Evolutionary conservation across 2,888 invertebrate genomes (phyloP), one percentile per base, ranked within the genome.

Genomic region (Chrysodeixis includens): DNA sequence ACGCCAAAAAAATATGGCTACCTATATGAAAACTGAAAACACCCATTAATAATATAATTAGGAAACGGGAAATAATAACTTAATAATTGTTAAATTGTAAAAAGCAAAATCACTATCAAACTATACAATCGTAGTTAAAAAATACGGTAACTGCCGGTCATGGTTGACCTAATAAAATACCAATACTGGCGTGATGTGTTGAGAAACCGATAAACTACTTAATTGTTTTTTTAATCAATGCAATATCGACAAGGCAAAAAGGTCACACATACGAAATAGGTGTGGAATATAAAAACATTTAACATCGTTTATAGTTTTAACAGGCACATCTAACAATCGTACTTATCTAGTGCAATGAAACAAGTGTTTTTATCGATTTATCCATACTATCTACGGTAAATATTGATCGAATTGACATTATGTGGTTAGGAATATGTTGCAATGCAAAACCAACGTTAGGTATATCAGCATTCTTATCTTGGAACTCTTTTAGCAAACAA

Each of bases 331-430:
- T n/a, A 76, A 78, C 81, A 76, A 68, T 62, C 66, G 67, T 82
- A 81, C 83, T 79, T 78, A 72, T 67, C 76, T 79, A 82, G 81
- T 78, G 82, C 84, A 87, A 83, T 81, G 83, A 86, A 84, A 82
- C 75, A 80, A 84, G 83, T 83, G 78, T 84, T 83, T 81, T 81
- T 86, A 87, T 82, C 83, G 83, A 68, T 75, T 76, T 78, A 75
- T 71, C 68, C 76, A 66, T 80, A 78, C 73, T 82, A 82, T 76
- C 79, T 81, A 70, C 67, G 60, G 71, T 81, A 79, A 74, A 81
- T 71, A 70, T 75, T 71, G 71, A 79, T 71, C 71, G 81, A 83
- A 81, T 84, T 79, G 78, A 82, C 67, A 67, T 73, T 66, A 76
- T 60, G 57, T 76, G 76, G 32, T 18, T 62, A 63, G 49, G 57